These are phyloP conservation scores for Gavia stellata DNA, from an alignment of 2,113 vertebrate genomes.

Conservation along the genomic window DNA sequence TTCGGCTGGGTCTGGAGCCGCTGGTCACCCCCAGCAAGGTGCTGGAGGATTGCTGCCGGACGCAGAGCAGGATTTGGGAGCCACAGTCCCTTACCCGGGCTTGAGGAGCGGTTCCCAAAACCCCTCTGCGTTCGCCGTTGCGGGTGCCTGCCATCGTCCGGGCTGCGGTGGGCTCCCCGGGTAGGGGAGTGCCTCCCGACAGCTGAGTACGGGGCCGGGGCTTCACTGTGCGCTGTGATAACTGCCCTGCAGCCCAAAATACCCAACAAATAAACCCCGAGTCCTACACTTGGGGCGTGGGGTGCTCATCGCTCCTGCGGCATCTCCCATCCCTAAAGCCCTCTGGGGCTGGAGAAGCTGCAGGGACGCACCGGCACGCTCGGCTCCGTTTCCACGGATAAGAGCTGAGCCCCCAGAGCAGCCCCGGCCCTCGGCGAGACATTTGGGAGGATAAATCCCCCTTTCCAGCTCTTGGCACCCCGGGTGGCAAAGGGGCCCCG, in stretches of 20 bases:
- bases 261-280: fast-evolving
- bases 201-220: neutral
- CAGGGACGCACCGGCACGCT: neutral
- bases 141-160: fast-evolving
- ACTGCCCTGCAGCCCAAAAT: neutral
- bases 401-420: neutral
- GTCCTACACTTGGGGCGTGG: neutral
- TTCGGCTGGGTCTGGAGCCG: neutral
- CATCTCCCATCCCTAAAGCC: neutral
- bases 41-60: neutral
- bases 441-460: neutral
- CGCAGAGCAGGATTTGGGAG: neutral
- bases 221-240: neutral
- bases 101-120: neutral
- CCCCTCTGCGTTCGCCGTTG: fast-evolving
- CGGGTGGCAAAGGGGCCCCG: neutral
- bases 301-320: neutral
- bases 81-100: fast-evolving
- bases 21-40: neutral
- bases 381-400: fast-evolving
- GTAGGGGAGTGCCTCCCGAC: neutral
- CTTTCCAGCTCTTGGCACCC: neutral
- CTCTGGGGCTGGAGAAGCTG: neutral
- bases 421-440: fast-evolving
- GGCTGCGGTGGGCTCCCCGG: neutral